A percentile compares a stretch with the other conserved stretches of the same genome.
Conservation (phyloP, 2,888 invertebrate genomes). For the Pycnomerus fuliginosus region DNA sequence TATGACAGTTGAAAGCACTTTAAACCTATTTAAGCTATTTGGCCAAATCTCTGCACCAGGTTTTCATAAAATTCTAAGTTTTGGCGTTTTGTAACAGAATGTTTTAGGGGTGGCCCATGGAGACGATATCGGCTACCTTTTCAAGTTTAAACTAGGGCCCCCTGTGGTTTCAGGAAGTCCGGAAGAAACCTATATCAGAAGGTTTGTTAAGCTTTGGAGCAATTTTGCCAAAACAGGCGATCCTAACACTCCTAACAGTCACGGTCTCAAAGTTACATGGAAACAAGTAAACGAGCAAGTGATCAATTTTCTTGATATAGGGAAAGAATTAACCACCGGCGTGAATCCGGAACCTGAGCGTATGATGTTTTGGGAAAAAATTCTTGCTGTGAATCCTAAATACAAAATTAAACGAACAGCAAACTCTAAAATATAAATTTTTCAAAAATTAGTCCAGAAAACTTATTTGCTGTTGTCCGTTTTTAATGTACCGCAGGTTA, state of each 20-base stretch:
- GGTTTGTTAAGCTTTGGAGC: conserved; percentile 38
- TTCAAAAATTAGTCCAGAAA: too few relatives aligned
- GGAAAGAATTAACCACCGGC: conserved; percentile 27
- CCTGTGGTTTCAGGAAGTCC: conserved; percentile 28
- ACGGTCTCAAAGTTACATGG: conserved; percentile 27
- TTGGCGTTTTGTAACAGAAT: too few relatives aligned
- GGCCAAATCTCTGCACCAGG: too few relatives aligned
- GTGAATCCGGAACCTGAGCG: conserved; percentile 30
- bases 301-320: conserved; percentile 32
- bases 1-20: conserved; percentile 28
- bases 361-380: conserved; percentile 35
- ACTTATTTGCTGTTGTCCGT: too few relatives aligned
- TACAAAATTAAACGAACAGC: too few relatives aligned
- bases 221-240: conserved; percentile 38
- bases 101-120: conserved; percentile 31
- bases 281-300: conserved; percentile 21
- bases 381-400: too few relatives aligned
- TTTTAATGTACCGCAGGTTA: too few relatives aligned
- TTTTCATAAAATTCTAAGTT: too few relatives aligned
- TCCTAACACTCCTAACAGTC: conserved; percentile 31
- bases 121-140: conserved; percentile 37
- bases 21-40: conserved; percentile 30
- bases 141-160: conserved; percentile 26
- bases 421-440: too few relatives aligned
- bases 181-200: conserved; percentile 34